Evolutionary conservation across 1,140 invertebrate species (phyloP).

Genomic region (Drosophila willistoni): DNA sequence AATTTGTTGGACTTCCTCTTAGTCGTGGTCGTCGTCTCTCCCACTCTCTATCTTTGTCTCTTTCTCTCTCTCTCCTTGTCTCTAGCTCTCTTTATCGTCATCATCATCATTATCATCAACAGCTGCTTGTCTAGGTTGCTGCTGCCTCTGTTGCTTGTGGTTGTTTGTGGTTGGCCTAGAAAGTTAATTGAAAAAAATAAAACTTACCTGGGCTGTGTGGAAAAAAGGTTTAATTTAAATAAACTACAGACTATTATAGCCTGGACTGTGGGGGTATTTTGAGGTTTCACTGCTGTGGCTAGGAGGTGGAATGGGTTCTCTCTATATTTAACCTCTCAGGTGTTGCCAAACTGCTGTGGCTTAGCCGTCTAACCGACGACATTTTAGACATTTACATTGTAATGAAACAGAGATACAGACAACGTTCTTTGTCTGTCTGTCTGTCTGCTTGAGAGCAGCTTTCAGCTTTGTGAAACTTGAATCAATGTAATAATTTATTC

Average conservation of each 20-base stretch:
- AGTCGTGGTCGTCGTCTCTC: conserved; percentile 22
- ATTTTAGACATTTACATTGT: conserved; percentile 49
- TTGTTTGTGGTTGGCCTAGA: conserved; percentile 67
- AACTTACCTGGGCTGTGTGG: conserved; percentile 18
- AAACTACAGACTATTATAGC: conserved; percentile 64
- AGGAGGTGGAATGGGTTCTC: conserved; percentile 8
- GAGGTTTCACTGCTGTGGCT: conserved; percentile 44
- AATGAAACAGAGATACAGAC: neutral
- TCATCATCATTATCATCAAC: conserved; percentile 66
- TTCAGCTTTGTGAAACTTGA: neutral
- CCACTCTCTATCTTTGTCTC: too few species aligned
- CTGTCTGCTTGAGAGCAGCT: neutral
- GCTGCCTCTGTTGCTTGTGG: conserved; percentile 42
- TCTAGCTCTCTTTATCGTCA: conserved; percentile 10
- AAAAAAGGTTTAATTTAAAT: conserved; percentile 77
- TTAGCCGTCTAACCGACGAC: conserved; percentile 56
- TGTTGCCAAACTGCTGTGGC: conserved; percentile 41
- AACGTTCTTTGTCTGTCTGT: neutral
- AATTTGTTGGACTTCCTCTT: conserved; percentile 75
- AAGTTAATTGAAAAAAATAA: conserved; percentile 77
- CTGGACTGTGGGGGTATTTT: conserved; percentile 25
- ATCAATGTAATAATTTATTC: conserved; percentile 13
- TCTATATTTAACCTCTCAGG: conserved; percentile 25
- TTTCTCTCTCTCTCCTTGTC: neutral
- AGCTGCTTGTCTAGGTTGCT: conserved; percentile 60